Evolutionary conservation across 1,140 invertebrate genomes (phyloP).

Genomic region (Rhyzopertha dominica): DNA sequence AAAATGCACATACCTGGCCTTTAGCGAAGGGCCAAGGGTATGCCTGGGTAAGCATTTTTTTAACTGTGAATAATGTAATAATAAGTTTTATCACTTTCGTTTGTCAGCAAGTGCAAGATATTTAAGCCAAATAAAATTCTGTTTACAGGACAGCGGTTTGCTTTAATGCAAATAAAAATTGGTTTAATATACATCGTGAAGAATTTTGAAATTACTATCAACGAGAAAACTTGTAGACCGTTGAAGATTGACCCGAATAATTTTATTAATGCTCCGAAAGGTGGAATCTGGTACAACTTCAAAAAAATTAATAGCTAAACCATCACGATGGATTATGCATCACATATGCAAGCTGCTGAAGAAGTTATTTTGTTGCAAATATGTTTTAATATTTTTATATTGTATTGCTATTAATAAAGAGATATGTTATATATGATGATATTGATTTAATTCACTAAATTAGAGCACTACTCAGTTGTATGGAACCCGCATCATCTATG

Average conservation of each 20-base stretch:
- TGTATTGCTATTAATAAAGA: too few relatives aligned
- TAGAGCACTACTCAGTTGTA: too few relatives aligned
- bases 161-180: slow-evolving; percentile 48
- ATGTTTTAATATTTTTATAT: too few relatives aligned
- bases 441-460: too few relatives aligned
- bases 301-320: slow-evolving; percentile 17
- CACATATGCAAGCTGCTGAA: too few relatives aligned
- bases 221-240: slow-evolving; percentile 24
- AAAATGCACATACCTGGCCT: slow-evolving; percentile 50
- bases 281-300: slow-evolving; percentile 44
- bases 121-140: slow-evolving; percentile 1
- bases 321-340: too few relatives aligned
- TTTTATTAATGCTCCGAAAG: slow-evolving; percentile 32
- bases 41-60: slow-evolving; percentile 51
- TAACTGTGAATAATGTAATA: too few relatives aligned
- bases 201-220: slow-evolving; percentile 41
- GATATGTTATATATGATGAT: too few relatives aligned
- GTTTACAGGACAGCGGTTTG: slow-evolving; percentile 59
- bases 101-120: slow-evolving; percentile 1
- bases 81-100: too few relatives aligned
- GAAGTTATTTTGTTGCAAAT: too few relatives aligned
- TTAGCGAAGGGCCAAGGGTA: slow-evolving; percentile 60
- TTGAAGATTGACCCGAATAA: slow-evolving; percentile 20
- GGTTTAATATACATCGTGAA: slow-evolving; percentile 46
- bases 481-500: too few relatives aligned